These are phyloP conservation scores for Meiosimyza platycephala DNA, from an alignment of 2,888 invertebrate genomes.

Conservation along the genomic window DNA sequence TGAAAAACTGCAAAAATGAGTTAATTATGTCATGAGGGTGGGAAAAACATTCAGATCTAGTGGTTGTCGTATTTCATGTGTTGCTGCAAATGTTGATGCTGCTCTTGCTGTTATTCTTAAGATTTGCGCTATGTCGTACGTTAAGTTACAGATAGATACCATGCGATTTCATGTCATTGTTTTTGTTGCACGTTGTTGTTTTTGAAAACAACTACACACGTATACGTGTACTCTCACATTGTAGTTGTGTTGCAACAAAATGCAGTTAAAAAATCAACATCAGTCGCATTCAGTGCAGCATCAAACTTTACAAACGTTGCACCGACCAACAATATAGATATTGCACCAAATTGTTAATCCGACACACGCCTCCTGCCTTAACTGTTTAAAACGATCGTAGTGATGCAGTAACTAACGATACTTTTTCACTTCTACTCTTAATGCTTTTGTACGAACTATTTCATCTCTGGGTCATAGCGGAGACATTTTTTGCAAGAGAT, in stretches of 20 bases:
- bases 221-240: neutral
- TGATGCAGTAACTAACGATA: too few relatives aligned
- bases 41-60: conserved; percentile 49
- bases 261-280: neutral
- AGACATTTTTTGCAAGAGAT: too few relatives aligned
- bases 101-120: neutral
- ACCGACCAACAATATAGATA: neutral
- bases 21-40: conserved; percentile 68
- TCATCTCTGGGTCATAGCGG: too few relatives aligned
- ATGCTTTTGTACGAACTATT: too few relatives aligned
- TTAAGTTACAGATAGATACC: neutral
- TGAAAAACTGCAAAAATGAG: conserved; percentile 37
- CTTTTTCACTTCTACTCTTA: too few relatives aligned
- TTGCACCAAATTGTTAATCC: too few relatives aligned
- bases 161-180: conserved; percentile 4
- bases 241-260: too few relatives aligned
- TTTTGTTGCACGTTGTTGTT: neutral
- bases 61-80: neutral
- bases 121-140: neutral
- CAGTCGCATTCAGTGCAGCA: neutral
- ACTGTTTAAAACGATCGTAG: too few relatives aligned
- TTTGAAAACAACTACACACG: too few relatives aligned
- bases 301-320: neutral
- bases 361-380: too few relatives aligned
- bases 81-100: neutral